phyloP scores from a whole-genome alignment of 2,797 vertebrate genomes.

The Ctenopoma multispine region DNA sequence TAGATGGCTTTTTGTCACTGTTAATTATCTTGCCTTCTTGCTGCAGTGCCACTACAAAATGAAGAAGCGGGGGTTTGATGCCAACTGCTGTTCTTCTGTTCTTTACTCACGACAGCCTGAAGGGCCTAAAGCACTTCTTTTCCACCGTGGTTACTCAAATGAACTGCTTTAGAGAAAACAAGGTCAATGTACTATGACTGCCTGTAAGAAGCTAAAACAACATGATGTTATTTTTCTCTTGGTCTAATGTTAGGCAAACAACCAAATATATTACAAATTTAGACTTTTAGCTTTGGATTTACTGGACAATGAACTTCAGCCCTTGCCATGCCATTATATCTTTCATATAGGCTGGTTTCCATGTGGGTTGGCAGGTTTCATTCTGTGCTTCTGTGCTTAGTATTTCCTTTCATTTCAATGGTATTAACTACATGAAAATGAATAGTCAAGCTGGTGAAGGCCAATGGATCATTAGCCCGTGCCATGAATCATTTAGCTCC shows the following conservation, averaged over 20 bases:
- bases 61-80: conserved; percentile 59
- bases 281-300: conserved; percentile 32
- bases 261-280: conserved; percentile 33
- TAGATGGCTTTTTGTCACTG: conserved; percentile 77
- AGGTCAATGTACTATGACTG: conserved; percentile 70
- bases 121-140: conserved; percentile 56
- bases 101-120: conserved; percentile 62
- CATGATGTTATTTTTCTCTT: conserved; percentile 30
- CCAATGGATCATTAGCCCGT: conserved; percentile 49
- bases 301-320: conserved; percentile 7
- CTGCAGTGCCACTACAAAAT: conserved; percentile 44
- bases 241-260: conserved; percentile 36
- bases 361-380: conserved; percentile 30
- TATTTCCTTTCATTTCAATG: conserved; percentile 37
- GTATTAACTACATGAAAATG: conserved; percentile 54
- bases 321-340: neutral
- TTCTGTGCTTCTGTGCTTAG: neutral
- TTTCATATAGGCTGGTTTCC: conserved; percentile 26
- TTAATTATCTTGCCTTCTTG: conserved; percentile 76
- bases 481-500: conserved; percentile 60
- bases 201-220: conserved; percentile 64
- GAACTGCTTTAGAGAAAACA: conserved; percentile 67
- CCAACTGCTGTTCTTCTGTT: conserved; percentile 62
- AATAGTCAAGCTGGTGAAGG: conserved; percentile 46
- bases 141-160: conserved; percentile 67